A percentile compares a stretch with the other conserved stretches of the same genome.
Evolutionary conservation across 2,888 invertebrate genomes (phyloP).

Genomic region (Amphimallon solstitiale): DNA sequence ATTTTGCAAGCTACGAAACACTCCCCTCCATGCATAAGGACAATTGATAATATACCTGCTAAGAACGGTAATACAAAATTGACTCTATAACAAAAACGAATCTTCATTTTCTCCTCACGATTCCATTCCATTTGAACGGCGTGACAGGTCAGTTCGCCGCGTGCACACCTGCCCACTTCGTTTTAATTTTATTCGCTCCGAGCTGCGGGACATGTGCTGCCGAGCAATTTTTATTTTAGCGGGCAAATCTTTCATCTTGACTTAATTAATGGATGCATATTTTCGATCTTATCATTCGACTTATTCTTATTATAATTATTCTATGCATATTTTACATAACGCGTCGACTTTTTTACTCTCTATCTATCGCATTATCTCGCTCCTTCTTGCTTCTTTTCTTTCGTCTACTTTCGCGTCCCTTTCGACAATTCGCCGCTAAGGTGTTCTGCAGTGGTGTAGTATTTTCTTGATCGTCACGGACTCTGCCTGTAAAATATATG

Average conservation of each 20-base stretch:
- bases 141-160: too few species aligned
- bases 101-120: too few species aligned
- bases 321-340: constrained; percentile 11
- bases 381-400: neutral
- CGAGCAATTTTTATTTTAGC: constrained; percentile 37
- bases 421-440: constrained; percentile 7
- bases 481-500: constrained; percentile 15
- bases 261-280: constrained; percentile 41
- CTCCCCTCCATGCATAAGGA: too few species aligned
- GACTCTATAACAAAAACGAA: too few species aligned
- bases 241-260: constrained; percentile 40
- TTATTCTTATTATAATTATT: constrained; percentile 32
- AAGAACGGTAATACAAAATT: too few species aligned
- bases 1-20: too few species aligned
- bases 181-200: constrained; percentile 37
- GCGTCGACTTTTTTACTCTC: neutral
- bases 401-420: constrained; percentile 1
- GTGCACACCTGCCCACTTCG: neutral
- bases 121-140: too few species aligned
- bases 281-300: constrained; percentile 35
- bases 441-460: constrained; percentile 1
- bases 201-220: constrained; percentile 41
- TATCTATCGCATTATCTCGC: neutral
- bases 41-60: too few species aligned
- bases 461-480: constrained; percentile 10